Conservation (phyloP, 2,797 vertebrate species). For the Hydrophis major region DNA sequence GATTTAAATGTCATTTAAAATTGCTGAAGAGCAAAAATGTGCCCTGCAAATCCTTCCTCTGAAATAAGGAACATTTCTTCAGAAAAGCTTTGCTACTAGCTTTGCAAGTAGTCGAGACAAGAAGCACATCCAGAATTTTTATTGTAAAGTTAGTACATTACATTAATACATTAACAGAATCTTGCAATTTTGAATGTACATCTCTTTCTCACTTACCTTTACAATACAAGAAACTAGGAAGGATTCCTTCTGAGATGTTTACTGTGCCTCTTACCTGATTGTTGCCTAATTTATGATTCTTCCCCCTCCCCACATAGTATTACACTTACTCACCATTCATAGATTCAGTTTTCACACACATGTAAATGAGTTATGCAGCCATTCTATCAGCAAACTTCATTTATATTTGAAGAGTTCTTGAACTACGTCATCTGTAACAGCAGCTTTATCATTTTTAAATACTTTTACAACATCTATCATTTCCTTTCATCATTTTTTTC, state of each 20-base stretch:
- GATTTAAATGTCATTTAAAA: neutral
- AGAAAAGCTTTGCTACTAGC: neutral
- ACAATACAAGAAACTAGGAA: neutral
- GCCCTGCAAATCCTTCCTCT: neutral
- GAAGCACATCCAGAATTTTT: neutral
- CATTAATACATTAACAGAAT: neutral
- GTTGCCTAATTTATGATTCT: neutral
- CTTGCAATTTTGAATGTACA: neutral
- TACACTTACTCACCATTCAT: neutral
- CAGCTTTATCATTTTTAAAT: neutral
- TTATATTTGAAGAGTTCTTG: neutral
- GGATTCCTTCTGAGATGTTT: neutral
- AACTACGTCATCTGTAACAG: neutral
- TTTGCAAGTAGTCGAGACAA: neutral
- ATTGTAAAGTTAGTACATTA: neutral
- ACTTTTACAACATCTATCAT: neutral
- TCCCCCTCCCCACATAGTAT: neutral
- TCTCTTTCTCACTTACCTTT: neutral
- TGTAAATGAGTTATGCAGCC: neutral
- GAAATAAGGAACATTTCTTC: neutral
- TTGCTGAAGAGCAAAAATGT: neutral
- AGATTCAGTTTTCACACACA: neutral
- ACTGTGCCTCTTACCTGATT: neutral
- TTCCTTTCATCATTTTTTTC: neutral
- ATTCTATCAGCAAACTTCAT: neutral